Evolutionary conservation across 1,140 invertebrate genomes (phyloP).

Genomic region (Coboldia fuscipes): DNA sequence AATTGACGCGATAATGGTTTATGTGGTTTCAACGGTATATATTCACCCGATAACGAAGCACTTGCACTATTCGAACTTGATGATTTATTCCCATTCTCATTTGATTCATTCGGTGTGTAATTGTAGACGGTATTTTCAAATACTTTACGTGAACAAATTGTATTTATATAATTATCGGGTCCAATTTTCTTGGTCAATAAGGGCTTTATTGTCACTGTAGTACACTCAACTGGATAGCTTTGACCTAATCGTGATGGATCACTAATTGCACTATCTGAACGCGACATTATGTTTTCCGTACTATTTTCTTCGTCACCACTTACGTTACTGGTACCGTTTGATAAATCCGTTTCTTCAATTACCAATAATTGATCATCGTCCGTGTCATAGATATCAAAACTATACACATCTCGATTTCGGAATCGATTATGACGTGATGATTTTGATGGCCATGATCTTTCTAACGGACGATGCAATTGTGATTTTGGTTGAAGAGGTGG

Average conservation of each 20-base stretch:
- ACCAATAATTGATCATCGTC: slow-evolving; percentile 25
- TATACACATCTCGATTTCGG: slow-evolving; percentile 41
- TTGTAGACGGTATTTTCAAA: slow-evolving; percentile 19
- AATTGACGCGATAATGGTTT: slow-evolving; percentile 15
- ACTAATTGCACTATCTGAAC: too few species aligned
- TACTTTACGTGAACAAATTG: slow-evolving; percentile 31
- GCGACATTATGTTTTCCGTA: too few species aligned
- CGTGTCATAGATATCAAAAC: slow-evolving; percentile 49
- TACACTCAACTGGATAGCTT: too few species aligned
- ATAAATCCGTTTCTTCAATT: too few species aligned
- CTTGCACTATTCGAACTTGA: slow-evolving; percentile 19
- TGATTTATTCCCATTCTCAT: slow-evolving; percentile 19
- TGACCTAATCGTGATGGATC: slow-evolving; percentile 18
- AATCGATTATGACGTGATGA: slow-evolving; percentile 18
- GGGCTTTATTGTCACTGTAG: slow-evolving; percentile 27
- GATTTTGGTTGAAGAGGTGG: not conserved
- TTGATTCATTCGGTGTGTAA: slow-evolving; percentile 13
- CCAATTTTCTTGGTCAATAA: slow-evolving; percentile 37
- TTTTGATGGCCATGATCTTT: slow-evolving; percentile 31
- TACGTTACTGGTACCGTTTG: too few species aligned
- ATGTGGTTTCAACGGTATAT: slow-evolving; percentile 13
- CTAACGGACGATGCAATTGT: slow-evolving; percentile 27
- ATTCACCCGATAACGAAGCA: slow-evolving; percentile 5
- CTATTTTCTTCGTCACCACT: too few species aligned
- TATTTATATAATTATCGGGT: slow-evolving; percentile 41